phyloP scores from a whole-genome alignment of 2,888 invertebrate genomes.

The Ferdinandea cuprea region DNA sequence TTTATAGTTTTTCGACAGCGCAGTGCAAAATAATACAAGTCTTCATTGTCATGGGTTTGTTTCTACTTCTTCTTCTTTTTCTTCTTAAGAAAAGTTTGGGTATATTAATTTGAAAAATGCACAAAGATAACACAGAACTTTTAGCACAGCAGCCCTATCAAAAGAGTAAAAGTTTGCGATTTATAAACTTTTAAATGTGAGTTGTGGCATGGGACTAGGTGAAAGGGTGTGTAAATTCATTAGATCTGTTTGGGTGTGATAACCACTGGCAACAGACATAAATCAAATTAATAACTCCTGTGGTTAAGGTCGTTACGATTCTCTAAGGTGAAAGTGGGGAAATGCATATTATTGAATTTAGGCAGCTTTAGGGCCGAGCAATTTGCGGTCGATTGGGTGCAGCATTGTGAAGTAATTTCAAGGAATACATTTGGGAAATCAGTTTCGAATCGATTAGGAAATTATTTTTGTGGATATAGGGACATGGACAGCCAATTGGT shows the following conservation, averaged over 20 bases:
- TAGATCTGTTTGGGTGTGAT: constrained; percentile 35
- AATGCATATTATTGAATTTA: background rate
- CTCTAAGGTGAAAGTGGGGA: too few species aligned
- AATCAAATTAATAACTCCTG: constrained; percentile 48
- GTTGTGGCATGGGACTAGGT: constrained; percentile 44
- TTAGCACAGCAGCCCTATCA: constrained; percentile 62
- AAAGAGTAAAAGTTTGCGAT: constrained; percentile 68
- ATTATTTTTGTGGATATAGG: too few species aligned
- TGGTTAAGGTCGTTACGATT: constrained; percentile 14
- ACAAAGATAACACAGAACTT: constrained; percentile 67
- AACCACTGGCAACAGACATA: constrained; percentile 21
- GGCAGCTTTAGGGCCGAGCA: too few species aligned
- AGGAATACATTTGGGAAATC: too few species aligned
- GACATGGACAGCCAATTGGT: too few species aligned
- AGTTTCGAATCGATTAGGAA: too few species aligned
- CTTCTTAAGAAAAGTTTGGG: constrained; percentile 62
- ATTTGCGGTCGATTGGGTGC: too few species aligned
- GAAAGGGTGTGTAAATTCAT: constrained; percentile 33
- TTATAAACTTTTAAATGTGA: constrained; percentile 64
- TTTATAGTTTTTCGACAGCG: constrained; percentile 72
- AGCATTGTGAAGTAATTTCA: too few species aligned
- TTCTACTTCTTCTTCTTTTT: too few species aligned
- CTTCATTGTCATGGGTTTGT: constrained; percentile 17
- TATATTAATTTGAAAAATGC: constrained; percentile 73
- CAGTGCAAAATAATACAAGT: constrained; percentile 47